Evolutionary conservation across 2,888 invertebrate genomes (phyloP).

Genomic region (Nephrotoma appendiculata): DNA sequence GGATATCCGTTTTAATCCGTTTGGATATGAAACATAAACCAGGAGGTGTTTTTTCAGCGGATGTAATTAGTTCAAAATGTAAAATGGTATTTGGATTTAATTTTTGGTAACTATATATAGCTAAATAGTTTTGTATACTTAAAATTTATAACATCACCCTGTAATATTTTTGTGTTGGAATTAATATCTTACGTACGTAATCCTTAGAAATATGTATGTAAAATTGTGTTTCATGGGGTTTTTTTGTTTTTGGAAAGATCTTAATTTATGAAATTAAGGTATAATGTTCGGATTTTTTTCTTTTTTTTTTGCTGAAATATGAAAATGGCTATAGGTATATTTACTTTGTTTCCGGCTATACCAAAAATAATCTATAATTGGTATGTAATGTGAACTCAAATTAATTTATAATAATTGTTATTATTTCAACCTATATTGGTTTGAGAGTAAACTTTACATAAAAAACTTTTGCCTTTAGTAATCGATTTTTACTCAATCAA

Average conservation of each 20-base stretch:
- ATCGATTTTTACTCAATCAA: no score
- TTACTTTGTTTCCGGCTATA: neutral
- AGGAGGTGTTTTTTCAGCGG: neutral
- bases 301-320: neutral
- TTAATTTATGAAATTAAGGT: neutral
- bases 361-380: neutral
- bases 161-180: neutral
- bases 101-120: neutral
- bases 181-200: neutral
- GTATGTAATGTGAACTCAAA: neutral
- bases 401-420: no score
- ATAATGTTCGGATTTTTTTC: neutral
- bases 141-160: neutral
- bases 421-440: no score
- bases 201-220: neutral
- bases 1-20: neutral
- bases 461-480: no score
- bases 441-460: no score
- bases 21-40: neutral
- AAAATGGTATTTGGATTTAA: neutral
- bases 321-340: neutral
- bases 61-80: neutral
- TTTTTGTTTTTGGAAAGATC: neutral
- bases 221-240: neutral
- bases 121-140: neutral